Conservation (phyloP, 2,797 vertebrate genomes). For the Urophycis tenuis region DNA sequence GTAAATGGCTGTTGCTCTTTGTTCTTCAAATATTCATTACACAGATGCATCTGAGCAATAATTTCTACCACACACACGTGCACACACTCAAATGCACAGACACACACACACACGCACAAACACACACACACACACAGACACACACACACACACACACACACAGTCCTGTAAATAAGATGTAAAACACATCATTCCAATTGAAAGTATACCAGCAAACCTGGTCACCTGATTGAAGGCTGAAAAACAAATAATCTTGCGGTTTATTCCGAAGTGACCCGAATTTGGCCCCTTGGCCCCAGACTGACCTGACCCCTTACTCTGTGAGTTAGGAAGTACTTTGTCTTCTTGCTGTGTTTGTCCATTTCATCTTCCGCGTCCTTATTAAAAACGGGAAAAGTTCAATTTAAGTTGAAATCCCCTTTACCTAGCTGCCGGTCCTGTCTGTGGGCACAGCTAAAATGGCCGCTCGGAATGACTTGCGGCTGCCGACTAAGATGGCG, state of each 20-base stretch:
- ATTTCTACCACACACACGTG: not conserved
- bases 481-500: slow-evolving; percentile 2
- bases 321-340: not conserved
- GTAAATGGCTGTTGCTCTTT: not conserved
- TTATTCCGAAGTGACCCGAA: not conserved
- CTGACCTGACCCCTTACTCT: not conserved
- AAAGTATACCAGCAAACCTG: not conserved
- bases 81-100: too few species aligned
- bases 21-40: not conserved
- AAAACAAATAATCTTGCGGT: not conserved
- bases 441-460: slow-evolving; percentile 2
- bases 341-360: not conserved
- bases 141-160: too few species aligned
- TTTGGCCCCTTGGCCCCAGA: slow-evolving; percentile 12
- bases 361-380: not conserved
- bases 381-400: not conserved
- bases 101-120: too few species aligned
- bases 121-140: too few species aligned
- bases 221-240: not conserved
- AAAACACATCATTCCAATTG: not conserved
- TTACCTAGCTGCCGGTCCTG: not conserved
- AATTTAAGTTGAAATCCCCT: not conserved
- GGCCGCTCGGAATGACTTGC: not conserved
- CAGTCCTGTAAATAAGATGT: not conserved
- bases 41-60: not conserved